These are phyloP conservation scores for Cheirogaleus major DNA, from an alignment of 2,797 vertebrate genomes.

Conservation along the genomic window DNA sequence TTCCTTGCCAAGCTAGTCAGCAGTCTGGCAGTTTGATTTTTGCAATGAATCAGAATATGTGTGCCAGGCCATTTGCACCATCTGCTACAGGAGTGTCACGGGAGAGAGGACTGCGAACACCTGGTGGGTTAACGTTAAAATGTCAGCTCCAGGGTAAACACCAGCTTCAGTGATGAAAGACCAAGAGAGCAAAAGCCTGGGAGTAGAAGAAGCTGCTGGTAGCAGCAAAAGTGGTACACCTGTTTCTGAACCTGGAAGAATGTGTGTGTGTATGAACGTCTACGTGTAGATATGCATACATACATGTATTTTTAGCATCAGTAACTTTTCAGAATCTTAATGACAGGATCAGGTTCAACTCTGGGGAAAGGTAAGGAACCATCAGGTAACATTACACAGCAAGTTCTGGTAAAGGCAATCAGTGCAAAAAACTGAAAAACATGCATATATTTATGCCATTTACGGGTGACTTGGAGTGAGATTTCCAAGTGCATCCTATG, in stretches of 20 bases:
- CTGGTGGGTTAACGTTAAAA: conserved; percentile 77
- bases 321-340: conserved; percentile 27
- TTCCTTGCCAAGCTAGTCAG: conserved; percentile 65
- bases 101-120: conserved; percentile 75
- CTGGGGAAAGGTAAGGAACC: background rate
- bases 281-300: background rate
- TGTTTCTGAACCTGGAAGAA: background rate
- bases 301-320: conserved; percentile 7
- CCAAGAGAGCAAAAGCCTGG: background rate
- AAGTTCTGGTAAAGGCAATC: background rate
- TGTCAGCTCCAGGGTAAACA: conserved; percentile 67
- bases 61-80: conserved; percentile 83
- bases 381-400: background rate
- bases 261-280: background rate
- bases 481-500: background rate
- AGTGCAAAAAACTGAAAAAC: background rate
- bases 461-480: background rate
- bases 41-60: conserved; percentile 80
- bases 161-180: conserved; percentile 35
- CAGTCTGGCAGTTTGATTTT: conserved; percentile 66
- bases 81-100: conserved; percentile 81
- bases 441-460: background rate
- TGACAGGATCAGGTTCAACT: background rate
- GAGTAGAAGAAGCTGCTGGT: conserved; percentile 17
- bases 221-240: background rate